Percentiles rank a stretch among this genome's conserved stretches.
phyloP scores from a whole-genome alignment of 2,797 vertebrate genomes.

The Thaleichthys pacificus region DNA sequence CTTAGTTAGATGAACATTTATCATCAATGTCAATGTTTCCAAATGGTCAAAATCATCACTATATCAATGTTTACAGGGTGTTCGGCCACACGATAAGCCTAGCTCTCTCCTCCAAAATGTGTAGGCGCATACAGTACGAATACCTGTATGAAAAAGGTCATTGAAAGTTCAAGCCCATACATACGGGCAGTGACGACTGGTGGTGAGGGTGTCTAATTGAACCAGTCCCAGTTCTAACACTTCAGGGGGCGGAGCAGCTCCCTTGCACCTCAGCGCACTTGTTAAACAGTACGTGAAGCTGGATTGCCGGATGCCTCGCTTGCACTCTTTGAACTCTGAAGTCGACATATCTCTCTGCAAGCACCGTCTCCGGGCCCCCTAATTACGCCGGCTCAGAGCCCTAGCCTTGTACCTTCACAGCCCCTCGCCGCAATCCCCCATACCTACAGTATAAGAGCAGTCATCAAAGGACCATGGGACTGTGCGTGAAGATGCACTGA shows the following conservation, averaged over 20 bases:
- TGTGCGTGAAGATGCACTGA: background rate
- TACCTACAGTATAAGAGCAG: background rate
- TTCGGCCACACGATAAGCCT: background rate
- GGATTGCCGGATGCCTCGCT: background rate
- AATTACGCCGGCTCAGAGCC: background rate
- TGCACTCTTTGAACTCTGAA: slow-evolving; percentile 4
- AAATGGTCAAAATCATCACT: no score
- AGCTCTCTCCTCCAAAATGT: background rate
- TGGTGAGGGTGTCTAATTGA: background rate
- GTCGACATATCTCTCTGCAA: background rate
- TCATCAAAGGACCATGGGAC: background rate
- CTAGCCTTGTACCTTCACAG: background rate
- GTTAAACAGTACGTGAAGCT: background rate
- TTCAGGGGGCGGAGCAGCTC: background rate
- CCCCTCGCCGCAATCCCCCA: background rate
- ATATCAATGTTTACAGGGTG: no score
- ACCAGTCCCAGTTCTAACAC: background rate
- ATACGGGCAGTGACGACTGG: background rate
- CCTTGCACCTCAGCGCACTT: background rate
- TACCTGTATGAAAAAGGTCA: background rate
- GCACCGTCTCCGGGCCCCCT: background rate
- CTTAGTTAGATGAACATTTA: no score
- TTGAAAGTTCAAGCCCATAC: background rate
- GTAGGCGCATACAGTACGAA: background rate
- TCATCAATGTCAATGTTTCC: no score